Conservation (phyloP, 2,888 invertebrate genomes). For the Mystacides longicornis region DNA sequence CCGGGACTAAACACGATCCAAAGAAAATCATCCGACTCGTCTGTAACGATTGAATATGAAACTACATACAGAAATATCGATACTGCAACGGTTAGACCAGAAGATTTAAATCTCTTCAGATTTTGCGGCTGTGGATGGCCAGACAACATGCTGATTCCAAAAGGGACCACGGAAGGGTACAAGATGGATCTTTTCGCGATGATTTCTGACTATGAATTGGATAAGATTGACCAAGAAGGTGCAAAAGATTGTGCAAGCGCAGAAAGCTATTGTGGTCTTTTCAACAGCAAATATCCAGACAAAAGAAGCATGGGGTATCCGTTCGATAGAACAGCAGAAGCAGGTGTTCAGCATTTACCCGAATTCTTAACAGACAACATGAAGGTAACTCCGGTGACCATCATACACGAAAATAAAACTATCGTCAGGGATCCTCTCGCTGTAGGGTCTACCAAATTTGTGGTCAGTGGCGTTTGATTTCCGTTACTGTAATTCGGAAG, state of each 20-base stretch:
- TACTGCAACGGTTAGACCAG: conserved; percentile 46
- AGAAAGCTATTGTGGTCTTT: conserved; percentile 47
- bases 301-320: conserved; percentile 48
- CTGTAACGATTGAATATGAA: conserved; percentile 77
- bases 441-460: no score
- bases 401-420: not conserved
- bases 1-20: conserved; percentile 61
- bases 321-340: conserved; percentile 52
- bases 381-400: conserved; percentile 28
- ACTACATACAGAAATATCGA: conserved; percentile 67
- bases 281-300: conserved; percentile 34
- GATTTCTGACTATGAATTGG: conserved; percentile 31
- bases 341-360: conserved; percentile 48
- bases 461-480: no score
- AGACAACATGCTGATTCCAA: conserved; percentile 32
- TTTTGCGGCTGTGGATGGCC: conserved; percentile 38
- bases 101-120: conserved; percentile 45
- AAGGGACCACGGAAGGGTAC: conserved; percentile 32
- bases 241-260: not conserved
- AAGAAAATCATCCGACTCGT: conserved; percentile 61
- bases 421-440: no score
- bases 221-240: conserved; percentile 26
- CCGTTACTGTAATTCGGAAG: no score
- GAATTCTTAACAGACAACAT: conserved; percentile 61
- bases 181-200: conserved; percentile 32